A percentile compares a stretch with the other conserved stretches of the same genome.
These are phyloP conservation scores for Pipistrellus pipistrellus DNA, from an alignment of 2,797 vertebrate species.

Conservation along the genomic window DNA sequence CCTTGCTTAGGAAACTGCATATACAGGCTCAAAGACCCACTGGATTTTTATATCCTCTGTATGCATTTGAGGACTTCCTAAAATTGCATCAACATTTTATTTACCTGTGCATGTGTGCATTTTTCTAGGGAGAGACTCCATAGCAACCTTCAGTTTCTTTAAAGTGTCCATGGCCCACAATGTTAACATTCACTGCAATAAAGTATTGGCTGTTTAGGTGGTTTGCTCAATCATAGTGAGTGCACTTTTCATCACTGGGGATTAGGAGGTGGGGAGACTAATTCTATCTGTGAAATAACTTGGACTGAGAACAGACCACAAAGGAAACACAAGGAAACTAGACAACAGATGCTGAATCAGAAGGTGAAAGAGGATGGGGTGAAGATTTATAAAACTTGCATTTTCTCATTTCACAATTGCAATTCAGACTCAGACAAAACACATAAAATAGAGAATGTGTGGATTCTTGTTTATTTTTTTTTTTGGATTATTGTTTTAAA, in stretches of 20 bases:
- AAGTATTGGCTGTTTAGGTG: background rate
- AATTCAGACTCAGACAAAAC: constrained; percentile 17
- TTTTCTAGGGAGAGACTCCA: background rate
- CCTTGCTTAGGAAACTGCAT: constrained; percentile 9
- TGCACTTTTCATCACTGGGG: background rate
- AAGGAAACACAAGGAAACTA: constrained; percentile 1
- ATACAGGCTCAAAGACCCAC: background rate
- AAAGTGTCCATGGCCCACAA: background rate
- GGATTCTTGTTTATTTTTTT: background rate
- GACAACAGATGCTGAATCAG: constrained; percentile 48
- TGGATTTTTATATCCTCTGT: background rate
- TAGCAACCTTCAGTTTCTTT: background rate
- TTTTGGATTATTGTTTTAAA: background rate
- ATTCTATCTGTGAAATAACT: constrained; percentile 38
- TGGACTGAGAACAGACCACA: background rate
- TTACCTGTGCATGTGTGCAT: background rate
- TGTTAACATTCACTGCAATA: constrained; percentile 12
- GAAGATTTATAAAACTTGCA: background rate
- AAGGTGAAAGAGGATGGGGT: background rate
- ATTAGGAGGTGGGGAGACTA: constrained; percentile 14
- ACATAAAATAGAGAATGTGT: background rate
- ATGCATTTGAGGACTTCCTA: constrained; percentile 2
- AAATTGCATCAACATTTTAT: background rate
- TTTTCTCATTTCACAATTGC: background rate
- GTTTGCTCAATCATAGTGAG: background rate